Evolutionary conservation across 2,888 invertebrate species (phyloP), one percentile per base, ranked within the genome.

Genomic region (Lasioglossum lativentre): DNA sequence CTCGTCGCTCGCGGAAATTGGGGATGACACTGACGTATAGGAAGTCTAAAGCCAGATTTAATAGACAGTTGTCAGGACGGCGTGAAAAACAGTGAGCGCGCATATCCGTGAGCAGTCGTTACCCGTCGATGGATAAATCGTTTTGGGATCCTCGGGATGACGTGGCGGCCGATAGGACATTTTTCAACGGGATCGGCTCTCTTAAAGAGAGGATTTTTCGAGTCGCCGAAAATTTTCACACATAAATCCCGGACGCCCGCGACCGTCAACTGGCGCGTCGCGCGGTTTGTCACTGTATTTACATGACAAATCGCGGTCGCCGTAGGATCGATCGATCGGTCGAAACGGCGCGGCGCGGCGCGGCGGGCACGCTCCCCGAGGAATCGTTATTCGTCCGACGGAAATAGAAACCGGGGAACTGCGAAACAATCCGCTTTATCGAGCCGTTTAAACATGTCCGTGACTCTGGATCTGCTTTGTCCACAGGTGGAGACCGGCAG

Each of bases 141-240:
- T n/a, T 45, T 16, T 40, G 16, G n/a, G 40, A 47, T 34, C 38
- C 47, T 40, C 73, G 45, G 40, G 47, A 66, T 34, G 78, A 73
- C 73, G n/a, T 52, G 27, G 40, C 68, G n/a, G 27, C n/a, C 47
- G 78, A 82, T 78, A 74, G 68, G n/a, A 42, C 42, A 27, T 52
- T 77, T 63, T 68, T 56, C 59, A 70, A 19, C 27, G 0, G 74
- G 52, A 68, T 74, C 19, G n/a, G 30, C 10, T 27, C 72, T 3
- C 40, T 82, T 77, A 19, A 56, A 47, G n/a, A 82, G 82, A 72
- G n/a, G 38, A 76, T 70, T 82, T 82, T 75, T 40, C 38, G 12
- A 59, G 30, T 81, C n/a, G 34, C 14, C 47, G 40, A 70, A 27
- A 74, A 59, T 27, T 47, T 73, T 42, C 72, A 1, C 52, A 8